Conservation (phyloP, 1,140 invertebrate species). For the Drosophila tani region DNA sequence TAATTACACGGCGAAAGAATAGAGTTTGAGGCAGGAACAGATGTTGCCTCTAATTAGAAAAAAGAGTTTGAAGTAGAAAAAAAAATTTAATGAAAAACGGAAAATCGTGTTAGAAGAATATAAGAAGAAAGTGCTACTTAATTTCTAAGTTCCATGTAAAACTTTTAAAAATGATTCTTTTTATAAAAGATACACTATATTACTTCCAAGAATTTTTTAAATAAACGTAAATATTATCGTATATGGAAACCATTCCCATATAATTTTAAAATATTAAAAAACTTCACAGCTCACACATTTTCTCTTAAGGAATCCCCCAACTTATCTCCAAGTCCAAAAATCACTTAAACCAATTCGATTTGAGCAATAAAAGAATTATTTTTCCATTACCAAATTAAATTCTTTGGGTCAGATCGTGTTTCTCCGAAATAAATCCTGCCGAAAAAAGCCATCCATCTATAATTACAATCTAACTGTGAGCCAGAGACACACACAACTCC, state of each 20-base stretch:
- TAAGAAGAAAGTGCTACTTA: neutral
- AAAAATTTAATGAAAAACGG: neutral
- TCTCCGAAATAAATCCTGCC: slow-evolving; percentile 23
- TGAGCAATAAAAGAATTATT: neutral
- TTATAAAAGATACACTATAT: neutral
- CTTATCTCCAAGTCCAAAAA: neutral
- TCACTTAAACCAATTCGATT: neutral
- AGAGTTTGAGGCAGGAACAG: slow-evolving; percentile 25
- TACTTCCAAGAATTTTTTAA: neutral
- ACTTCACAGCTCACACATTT: neutral
- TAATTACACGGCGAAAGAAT: slow-evolving; percentile 36
- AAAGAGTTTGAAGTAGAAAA: neutral
- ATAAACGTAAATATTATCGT: no score
- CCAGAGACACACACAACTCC: slow-evolving; percentile 16
- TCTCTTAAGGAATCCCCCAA: neutral
- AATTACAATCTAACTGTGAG: slow-evolving; percentile 52
- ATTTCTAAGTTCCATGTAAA: no score
- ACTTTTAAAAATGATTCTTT: no score
- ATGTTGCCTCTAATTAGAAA: slow-evolving; percentile 34
- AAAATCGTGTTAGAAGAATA: neutral
- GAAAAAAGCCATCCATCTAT: slow-evolving; percentile 41
- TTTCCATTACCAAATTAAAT: slow-evolving; percentile 16
- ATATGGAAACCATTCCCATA: no score
- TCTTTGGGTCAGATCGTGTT: slow-evolving; percentile 30
- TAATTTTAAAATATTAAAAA: neutral